These are phyloP conservation scores for Eumeta japonica DNA, from an alignment of 1,140 invertebrate genomes.

Conservation along the genomic window DNA sequence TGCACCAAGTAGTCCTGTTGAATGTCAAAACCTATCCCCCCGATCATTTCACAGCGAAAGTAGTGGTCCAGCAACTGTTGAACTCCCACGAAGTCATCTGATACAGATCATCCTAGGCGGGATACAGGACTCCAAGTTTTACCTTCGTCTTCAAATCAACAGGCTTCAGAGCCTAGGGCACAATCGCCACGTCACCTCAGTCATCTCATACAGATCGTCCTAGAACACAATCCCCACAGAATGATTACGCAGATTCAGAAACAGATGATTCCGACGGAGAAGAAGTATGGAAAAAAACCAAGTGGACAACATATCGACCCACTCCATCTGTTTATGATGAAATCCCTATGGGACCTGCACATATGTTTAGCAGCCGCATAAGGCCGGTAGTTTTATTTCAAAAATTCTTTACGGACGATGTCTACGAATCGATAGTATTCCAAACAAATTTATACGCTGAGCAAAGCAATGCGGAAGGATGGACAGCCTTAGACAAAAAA, in stretches of 20 bases:
- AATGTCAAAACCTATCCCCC: too few relatives aligned
- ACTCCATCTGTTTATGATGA: neutral
- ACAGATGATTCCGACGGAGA: conserved; percentile 4
- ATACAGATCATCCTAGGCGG: too few relatives aligned
- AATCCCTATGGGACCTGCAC: neutral
- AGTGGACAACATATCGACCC: neutral
- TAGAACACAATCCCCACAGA: neutral
- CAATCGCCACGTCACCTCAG: too few relatives aligned
- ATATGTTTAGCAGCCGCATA: conserved; percentile 4
- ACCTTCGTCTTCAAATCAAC: too few relatives aligned
- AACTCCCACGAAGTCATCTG: too few relatives aligned
- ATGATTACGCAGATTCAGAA: too few relatives aligned
- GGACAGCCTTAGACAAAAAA: neutral
- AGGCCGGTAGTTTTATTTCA: conserved; percentile 3
- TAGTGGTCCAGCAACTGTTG: too few relatives aligned
- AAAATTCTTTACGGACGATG: conserved; percentile 3
- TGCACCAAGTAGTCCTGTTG: neutral
- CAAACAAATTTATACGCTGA: conserved; percentile 2
- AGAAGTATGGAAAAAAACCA: neutral
- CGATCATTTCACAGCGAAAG: too few relatives aligned
- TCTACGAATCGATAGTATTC: neutral
- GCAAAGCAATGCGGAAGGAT: conserved; percentile 2
- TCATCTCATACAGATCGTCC: neutral
- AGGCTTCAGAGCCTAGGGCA: too few relatives aligned
- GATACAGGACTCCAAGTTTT: too few relatives aligned